These are phyloP conservation scores for Machimus atricapillus DNA, from an alignment of 2,888 invertebrate genomes.

Conservation along the genomic window DNA sequence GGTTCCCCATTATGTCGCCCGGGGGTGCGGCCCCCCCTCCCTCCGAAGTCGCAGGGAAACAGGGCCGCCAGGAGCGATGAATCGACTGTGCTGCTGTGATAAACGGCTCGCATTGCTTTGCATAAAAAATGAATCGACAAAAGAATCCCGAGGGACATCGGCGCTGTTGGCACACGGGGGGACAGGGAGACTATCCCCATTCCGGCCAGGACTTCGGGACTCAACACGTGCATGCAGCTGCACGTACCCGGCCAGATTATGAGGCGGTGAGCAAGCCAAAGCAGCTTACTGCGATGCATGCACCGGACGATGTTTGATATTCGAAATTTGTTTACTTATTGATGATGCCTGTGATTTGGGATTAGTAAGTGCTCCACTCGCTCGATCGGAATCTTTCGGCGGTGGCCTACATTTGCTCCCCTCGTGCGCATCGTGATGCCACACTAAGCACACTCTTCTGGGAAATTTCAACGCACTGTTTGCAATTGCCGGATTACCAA, in stretches of 20 bases:
- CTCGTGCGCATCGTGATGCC: neutral
- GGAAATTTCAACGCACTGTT: neutral
- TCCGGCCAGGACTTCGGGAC: neutral
- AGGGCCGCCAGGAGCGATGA: neutral
- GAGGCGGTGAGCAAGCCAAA: neutral
- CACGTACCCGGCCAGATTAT: neutral
- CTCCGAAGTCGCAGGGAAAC: neutral
- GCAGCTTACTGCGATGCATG: neutral
- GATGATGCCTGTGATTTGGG: neutral
- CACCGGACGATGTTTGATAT: neutral
- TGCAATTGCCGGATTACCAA: neutral
- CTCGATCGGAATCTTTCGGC: neutral
- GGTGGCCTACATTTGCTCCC: neutral
- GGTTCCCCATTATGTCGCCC: neutral
- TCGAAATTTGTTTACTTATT: neutral
- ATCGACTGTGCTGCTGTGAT: neutral
- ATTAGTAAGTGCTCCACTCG: neutral
- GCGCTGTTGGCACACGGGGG: neutral
- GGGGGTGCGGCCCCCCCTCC: neutral
- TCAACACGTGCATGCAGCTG: neutral
- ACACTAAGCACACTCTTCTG: neutral
- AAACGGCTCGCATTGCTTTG: neutral
- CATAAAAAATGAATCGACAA: constrained; percentile 10
- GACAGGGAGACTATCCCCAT: neutral
- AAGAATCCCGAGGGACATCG: neutral